Evolutionary conservation across 2,797 vertebrate genomes (phyloP), one percentile per base, ranked within the genome.

Genomic region (Salarias fasciatus): DNA sequence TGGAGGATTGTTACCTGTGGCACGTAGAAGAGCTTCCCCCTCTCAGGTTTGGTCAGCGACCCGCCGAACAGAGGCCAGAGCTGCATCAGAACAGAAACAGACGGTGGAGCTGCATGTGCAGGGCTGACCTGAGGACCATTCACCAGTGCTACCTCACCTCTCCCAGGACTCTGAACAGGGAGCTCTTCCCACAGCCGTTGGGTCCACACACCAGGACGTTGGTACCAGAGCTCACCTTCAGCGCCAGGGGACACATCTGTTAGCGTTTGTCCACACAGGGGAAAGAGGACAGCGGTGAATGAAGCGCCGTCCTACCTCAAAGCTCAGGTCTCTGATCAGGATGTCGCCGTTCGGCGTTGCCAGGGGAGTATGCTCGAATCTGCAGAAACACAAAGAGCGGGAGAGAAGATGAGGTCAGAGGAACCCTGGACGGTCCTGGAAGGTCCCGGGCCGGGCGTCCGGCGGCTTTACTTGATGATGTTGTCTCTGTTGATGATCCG

Each of bases 181-280:
- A 99, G 82, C 97, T 99, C 85, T 99, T 99, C 55, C 97, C 97
- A 92, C 97, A 99, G 1, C 97, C 97, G 30, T 99, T 99, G 65
- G 97, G 97, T 57, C 97, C 97, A 92, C 97, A 99, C 13, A 99
- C 94, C n/a, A 99, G 92, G 79, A 99, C 96, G 15, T 99, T 99
- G 72, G 95, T 92, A 14, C 97, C 97, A 49, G 97, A 99, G 42
- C 60, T 93, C 86, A 98, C 97, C 97, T 99, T 60, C 37, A 68
- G 1, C 3, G 3, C 59, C 2, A 65, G 6, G n/a, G 56, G 5
- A 53, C 11, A 56, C 5, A 53, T 35, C 6, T 1, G 33, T 4
- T 35, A 33, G 35, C 33, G 6, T 6, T n/a, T 6, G 33, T 35
- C 9, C 33, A 35, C 33, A 9, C 9, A 35, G 33, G 33, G 35